Base-by-base conservation (phyloP, 2,797 vertebrate species). In the Rhadinocentrus ornatus region DNA sequence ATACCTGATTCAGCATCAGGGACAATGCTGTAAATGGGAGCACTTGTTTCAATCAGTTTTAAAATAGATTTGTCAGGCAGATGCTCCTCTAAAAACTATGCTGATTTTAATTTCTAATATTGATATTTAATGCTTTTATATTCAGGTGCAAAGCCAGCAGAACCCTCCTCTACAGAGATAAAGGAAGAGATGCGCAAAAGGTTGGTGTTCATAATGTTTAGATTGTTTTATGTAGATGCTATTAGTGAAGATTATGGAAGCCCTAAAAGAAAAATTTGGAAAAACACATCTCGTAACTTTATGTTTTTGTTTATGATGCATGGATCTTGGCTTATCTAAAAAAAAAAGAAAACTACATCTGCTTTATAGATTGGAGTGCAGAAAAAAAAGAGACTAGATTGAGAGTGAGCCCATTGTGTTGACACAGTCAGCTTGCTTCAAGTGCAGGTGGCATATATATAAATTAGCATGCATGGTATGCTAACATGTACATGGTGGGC, bases 171-270 rank as follows among this genome's bases (percentile, higher is more conserved):
- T 15, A 46, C 87, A 50, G 93, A 94, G 77, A 84, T 91, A 35
- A 86, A 91, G 26, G 90, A 94, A 55, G 93, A 94, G 67, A 86
- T 92, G 9, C 83, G 86, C 46, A 92, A 85, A 84, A 89, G 91
- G 94, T 95, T 81, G 39, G 93, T 89, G 15, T 6, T 72, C 24
- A 29, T 59, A 9, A 65, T 60, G 20, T 62, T 50, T 22, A 10
- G 44, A 11, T 10, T 50, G 22, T 50, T 10, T 22, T 11, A 50
- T 50, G 22, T 22, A 50, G n/a, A 22, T 22, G 20, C 20, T 20
- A 46, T 46, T 46, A 8, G 44, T 3, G 46, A 50, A 50, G n/a
- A 50, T 48, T 50, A 22, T 3, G n/a, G 20, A 50, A 50, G 46
- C 46, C 7, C 46, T 22, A 9, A 22, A n/a, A 22, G 8, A 22